Evolutionary conservation across 2,797 vertebrate species (phyloP).

Genomic region (Rhodeus uyekii): DNA sequence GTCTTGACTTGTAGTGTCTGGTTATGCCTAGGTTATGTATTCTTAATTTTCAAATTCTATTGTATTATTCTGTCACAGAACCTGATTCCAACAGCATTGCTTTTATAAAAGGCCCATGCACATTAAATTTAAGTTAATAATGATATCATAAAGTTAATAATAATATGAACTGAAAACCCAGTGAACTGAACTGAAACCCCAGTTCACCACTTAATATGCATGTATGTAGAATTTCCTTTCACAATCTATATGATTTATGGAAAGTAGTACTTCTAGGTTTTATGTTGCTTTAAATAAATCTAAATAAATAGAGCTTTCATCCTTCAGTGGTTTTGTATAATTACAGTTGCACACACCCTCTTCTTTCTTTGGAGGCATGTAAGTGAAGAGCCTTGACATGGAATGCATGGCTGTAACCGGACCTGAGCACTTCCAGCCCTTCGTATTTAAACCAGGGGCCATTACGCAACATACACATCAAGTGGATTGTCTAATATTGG

Average conservation of each 20-base stretch:
- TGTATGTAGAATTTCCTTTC: neutral
- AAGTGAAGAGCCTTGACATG: conserved; percentile 21
- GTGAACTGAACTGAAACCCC: neutral
- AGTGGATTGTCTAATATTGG: neutral
- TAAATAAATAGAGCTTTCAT: conserved; percentile 11
- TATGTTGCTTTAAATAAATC: conserved; percentile 19
- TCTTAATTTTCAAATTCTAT: conserved; percentile 14
- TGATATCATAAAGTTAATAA: neutral
- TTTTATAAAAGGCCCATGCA: neutral
- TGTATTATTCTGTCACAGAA: neutral
- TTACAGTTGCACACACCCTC: conserved; percentile 5
- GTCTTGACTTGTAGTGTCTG: conserved; percentile 21
- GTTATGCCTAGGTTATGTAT: neutral
- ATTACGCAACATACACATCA: neutral
- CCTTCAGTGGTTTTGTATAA: neutral
- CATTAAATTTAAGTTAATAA: neutral
- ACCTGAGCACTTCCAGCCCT: conserved; percentile 10
- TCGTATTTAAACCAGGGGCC: neutral
- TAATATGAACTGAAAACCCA: neutral
- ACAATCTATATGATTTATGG: neutral
- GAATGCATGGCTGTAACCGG: conserved; percentile 10
- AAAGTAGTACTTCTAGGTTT: conserved; percentile 13
- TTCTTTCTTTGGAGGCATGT: conserved; percentile 23
- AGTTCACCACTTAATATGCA: neutral
- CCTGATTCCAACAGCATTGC: neutral